Conservation (phyloP, 1,140 invertebrate genomes). For the Sitodiplosis mosellana region DNA sequence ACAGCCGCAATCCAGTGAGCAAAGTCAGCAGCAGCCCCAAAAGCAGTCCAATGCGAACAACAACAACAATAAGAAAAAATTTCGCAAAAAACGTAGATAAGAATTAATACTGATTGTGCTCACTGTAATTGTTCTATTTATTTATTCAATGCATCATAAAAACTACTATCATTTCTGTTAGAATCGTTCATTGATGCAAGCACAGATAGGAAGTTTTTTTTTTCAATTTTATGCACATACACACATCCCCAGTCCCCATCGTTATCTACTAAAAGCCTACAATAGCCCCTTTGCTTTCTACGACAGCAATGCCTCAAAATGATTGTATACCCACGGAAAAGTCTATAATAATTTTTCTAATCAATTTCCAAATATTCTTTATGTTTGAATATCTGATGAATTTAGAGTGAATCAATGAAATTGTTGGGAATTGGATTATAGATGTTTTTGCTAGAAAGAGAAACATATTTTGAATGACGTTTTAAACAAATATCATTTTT, state of each 20-base stretch:
- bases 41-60: not conserved
- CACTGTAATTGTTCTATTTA: not conserved
- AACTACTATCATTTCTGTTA: not conserved
- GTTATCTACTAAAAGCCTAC: too few species aligned
- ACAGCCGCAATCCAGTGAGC: not conserved
- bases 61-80: not conserved
- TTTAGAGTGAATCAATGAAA: too few species aligned
- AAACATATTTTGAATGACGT: not conserved
- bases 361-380: too few species aligned
- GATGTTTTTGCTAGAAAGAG: too few species aligned
- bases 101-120: not conserved
- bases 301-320: too few species aligned
- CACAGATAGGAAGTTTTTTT: not conserved
- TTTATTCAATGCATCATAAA: not conserved
- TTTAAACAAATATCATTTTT: not conserved
- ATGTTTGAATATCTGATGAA: too few species aligned
- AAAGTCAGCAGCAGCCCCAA: not conserved
- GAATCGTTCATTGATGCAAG: not conserved
- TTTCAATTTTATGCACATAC: not conserved
- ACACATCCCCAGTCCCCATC: not conserved
- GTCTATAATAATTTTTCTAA: too few species aligned
- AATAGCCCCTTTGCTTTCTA: too few species aligned
- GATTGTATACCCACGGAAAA: too few species aligned
- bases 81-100: constrained; percentile 1
- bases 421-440: too few species aligned